Evolutionary conservation across 2,797 vertebrate genomes (phyloP).

Genomic region (Acanthurus tractus): DNA sequence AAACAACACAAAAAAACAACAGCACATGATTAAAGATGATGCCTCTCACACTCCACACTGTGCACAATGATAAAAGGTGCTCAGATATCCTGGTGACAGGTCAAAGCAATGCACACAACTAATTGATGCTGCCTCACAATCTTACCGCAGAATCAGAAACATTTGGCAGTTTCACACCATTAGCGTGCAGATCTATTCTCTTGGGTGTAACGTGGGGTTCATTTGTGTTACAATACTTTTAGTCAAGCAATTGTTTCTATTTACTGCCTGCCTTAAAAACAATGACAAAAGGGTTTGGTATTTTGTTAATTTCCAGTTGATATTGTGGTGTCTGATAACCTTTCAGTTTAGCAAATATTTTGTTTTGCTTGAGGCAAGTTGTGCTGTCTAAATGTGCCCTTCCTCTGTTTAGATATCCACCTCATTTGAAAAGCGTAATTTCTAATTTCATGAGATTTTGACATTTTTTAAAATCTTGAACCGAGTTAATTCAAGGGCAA

Average conservation of each 20-base stretch:
- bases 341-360: conserved; percentile 25
- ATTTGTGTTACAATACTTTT: conserved; percentile 51
- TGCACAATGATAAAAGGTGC: conserved; percentile 84
- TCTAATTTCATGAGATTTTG: conserved; percentile 21
- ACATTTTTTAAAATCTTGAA: conserved; percentile 16
- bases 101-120: conserved; percentile 82
- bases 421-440: conserved; percentile 7
- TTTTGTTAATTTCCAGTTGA: conserved; percentile 46
- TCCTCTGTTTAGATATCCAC: not conserved
- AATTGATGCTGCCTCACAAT: conserved; percentile 85
- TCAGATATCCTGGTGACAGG: conserved; percentile 85
- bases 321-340: conserved; percentile 32
- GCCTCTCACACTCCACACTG: conserved; percentile 77
- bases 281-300: conserved; percentile 44
- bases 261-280: conserved; percentile 53
- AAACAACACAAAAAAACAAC: conserved; percentile 42
- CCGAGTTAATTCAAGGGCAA: conserved; percentile 8
- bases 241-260: conserved; percentile 54
- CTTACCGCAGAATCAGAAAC: conserved; percentile 72
- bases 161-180: conserved; percentile 73
- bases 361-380: conserved; percentile 5
- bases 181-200: conserved; percentile 67
- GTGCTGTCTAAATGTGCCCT: not conserved
- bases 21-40: conserved; percentile 85
- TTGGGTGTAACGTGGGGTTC: conserved; percentile 58